Evolutionary conservation across 1,140 invertebrate genomes (phyloP).

Genomic region (Scaptomyza hsui): DNA sequence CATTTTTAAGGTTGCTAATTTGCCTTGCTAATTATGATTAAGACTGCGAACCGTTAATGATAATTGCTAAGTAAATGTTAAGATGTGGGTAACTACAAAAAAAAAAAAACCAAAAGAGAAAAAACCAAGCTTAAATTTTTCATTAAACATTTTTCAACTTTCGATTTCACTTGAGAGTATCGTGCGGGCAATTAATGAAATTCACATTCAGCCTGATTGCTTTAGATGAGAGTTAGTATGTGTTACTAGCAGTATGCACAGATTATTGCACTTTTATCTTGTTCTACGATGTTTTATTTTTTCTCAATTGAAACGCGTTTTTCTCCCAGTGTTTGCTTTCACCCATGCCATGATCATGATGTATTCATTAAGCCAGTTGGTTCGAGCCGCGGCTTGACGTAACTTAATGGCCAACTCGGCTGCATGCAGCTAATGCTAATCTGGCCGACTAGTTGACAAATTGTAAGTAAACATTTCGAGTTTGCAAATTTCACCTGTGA

Average conservation of each 20-base stretch:
- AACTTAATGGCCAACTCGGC: conserved; percentile 2
- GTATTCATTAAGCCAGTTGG: conserved; percentile 10
- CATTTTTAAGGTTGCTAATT: neutral
- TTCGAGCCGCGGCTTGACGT: conserved; percentile 7
- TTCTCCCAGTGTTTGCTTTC: conserved; percentile 1
- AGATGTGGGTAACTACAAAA: neutral
- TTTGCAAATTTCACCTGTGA: conserved; percentile 12
- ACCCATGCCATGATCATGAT: conserved; percentile 12
- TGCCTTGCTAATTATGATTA: conserved; percentile 53
- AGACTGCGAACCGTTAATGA: conserved; percentile 22
- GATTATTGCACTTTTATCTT: neutral
- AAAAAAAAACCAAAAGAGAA: too few species aligned
- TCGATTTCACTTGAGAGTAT: conserved; percentile 60
- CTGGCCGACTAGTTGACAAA: conserved; percentile 5
- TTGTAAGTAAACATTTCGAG: conserved; percentile 1
- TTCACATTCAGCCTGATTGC: neutral
- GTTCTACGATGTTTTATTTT: conserved; percentile 5
- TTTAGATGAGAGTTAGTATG: neutral
- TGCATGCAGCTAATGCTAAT: conserved; percentile 4
- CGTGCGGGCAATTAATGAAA: conserved; percentile 14
- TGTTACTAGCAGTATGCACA: neutral
- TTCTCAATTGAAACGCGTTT: conserved; percentile 11
- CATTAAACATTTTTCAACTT: conserved; percentile 43
- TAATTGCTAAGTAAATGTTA: conserved; percentile 55
- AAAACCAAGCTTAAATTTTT: neutral